These are phyloP conservation scores for Thymallus thymallus DNA, from an alignment of 2,113 vertebrate genomes.

Conservation along the genomic window DNA sequence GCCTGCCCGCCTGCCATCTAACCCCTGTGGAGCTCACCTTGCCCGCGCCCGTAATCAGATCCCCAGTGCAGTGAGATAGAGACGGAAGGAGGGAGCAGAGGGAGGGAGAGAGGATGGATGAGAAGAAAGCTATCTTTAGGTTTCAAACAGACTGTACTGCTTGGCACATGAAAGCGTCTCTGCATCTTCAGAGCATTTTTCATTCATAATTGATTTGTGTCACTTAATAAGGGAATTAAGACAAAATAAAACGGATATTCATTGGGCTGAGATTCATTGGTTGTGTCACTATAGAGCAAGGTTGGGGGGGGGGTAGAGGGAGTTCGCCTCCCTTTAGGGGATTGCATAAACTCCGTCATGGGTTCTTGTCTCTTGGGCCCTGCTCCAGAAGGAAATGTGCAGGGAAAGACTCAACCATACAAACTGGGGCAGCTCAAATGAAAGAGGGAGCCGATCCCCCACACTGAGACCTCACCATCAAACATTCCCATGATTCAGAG, in stretches of 20 bases:
- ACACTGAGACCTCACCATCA: no score
- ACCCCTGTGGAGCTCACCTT: neutral
- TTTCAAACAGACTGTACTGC: slow-evolving; percentile 8
- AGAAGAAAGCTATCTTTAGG: neutral
- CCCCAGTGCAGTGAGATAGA: neutral
- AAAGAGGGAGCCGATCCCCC: no score
- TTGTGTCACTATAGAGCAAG: neutral
- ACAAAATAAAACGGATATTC: no score
- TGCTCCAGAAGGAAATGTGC: neutral
- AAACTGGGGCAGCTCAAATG: neutral
- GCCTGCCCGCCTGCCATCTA: neutral
- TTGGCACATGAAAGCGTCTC: slow-evolving; percentile 44
- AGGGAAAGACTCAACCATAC: neutral
- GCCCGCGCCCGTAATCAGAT: no score
- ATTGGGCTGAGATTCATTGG: neutral
- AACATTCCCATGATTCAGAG: no score
- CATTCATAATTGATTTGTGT: slow-evolving; percentile 68
- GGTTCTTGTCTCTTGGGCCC: neutral
- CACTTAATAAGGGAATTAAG: slow-evolving; percentile 53
- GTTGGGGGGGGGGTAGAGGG: slow-evolving; percentile 19
- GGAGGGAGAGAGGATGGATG: neutral
- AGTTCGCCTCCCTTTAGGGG: no score
- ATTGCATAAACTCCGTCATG: neutral
- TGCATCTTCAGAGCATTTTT: slow-evolving; percentile 25
- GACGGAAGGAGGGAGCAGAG: neutral